phyloP scores from a whole-genome alignment of 2,113 vertebrate species.

The Cairina moschata region DNA sequence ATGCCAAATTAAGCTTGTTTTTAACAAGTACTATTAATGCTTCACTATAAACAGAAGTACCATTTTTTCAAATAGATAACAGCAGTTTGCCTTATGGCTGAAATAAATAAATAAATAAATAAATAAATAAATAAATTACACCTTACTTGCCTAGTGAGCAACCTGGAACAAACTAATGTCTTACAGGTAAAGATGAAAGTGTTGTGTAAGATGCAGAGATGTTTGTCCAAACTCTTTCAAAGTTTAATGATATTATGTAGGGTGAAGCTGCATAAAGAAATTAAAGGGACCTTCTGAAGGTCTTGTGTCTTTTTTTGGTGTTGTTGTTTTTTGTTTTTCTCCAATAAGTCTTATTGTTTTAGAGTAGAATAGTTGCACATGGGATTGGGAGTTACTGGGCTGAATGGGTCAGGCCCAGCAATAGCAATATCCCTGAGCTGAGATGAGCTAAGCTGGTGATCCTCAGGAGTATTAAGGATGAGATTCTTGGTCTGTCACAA shows the following conservation, averaged over 20 bases:
- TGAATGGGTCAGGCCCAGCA: not conserved
- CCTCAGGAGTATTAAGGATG: not conserved
- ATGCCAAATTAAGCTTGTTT: not conserved
- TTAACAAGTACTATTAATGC: not conserved
- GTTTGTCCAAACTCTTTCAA: conserved; percentile 44
- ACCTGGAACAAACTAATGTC: not conserved
- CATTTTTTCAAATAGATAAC: not conserved
- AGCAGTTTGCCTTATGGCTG: not conserved
- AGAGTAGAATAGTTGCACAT: not conserved
- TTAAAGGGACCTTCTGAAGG: conserved; percentile 27
- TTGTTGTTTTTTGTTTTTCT: not conserved
- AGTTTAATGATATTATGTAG: conserved; percentile 32
- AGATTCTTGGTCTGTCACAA: rapidly evolving
- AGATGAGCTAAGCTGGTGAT: not conserved
- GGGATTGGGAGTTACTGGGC: not conserved
- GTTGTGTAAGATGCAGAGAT: conserved; percentile 42
- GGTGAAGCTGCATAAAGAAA: conserved; percentile 61
- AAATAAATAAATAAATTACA: not conserved
- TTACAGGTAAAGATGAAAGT: conserved; percentile 35
- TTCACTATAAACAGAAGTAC: not conserved
- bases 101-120: not conserved
- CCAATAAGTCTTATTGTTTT: not conserved
- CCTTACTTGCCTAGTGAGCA: not conserved
- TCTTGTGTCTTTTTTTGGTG: not conserved
- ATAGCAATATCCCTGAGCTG: not conserved